A percentile compares a stretch with the other conserved stretches of the same genome.
These are phyloP conservation scores for Perdita meconis DNA, from an alignment of 2,888 invertebrate genomes.

Conservation along the genomic window DNA sequence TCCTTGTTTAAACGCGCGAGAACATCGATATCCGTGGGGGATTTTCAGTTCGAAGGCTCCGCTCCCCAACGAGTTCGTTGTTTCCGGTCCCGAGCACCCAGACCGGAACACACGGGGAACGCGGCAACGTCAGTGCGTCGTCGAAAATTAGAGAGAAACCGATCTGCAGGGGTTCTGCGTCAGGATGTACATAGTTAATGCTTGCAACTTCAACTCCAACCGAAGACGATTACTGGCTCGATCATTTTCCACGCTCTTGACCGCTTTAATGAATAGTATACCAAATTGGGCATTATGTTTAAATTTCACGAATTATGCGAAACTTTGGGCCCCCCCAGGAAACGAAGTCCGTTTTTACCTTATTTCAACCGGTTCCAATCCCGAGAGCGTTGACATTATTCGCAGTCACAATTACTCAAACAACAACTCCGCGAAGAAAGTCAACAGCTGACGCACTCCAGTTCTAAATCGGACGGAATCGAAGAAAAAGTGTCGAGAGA, in stretches of 20 bases:
- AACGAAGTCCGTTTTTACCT: not conserved
- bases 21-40: conserved; percentile 72
- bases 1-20: conserved; percentile 58
- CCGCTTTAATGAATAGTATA: conserved; percentile 43
- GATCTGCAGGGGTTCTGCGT: conserved; percentile 73
- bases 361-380: not conserved
- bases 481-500: conserved; percentile 33
- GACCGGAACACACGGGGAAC: conserved; percentile 70
- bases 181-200: conserved; percentile 74
- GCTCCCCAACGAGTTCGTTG: conserved; percentile 64
- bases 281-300: not conserved
- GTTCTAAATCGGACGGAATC: conserved; percentile 12
- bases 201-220: conserved; percentile 51
- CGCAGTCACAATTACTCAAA: not conserved
- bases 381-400: not conserved
- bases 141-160: conserved; percentile 70
- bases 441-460: conserved; percentile 55
- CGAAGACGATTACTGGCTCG: conserved; percentile 73
- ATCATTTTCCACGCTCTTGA: conserved; percentile 73
- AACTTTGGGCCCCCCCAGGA: not conserved
- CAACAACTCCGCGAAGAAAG: too few species aligned
- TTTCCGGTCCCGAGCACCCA: conserved; percentile 67
- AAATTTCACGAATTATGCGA: not conserved
- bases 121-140: conserved; percentile 66
- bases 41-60: conserved; percentile 62